phyloP scores from a whole-genome alignment of 2,797 vertebrate species.

The Sorex maritimensis region DNA sequence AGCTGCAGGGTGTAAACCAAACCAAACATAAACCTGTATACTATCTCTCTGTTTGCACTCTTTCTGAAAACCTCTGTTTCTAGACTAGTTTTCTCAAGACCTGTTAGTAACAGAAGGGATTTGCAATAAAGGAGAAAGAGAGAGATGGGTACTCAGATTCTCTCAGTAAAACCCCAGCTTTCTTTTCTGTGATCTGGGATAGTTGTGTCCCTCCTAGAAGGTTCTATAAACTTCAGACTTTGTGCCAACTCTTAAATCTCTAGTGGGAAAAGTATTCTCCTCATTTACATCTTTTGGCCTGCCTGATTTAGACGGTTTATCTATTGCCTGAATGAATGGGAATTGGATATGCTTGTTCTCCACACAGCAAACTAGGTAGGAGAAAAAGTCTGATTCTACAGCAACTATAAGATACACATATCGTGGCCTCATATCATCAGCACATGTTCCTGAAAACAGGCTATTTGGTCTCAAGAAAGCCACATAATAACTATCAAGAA shows the following conservation, averaged over 20 bases:
- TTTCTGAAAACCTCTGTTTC: neutral
- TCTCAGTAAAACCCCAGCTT: neutral
- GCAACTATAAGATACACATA: too few species aligned
- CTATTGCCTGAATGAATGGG: neutral
- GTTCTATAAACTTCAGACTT: neutral
- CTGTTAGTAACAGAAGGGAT: neutral
- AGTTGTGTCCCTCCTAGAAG: neutral
- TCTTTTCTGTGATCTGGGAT: neutral
- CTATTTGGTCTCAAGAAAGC: slow-evolving; percentile 22
- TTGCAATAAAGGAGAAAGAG: neutral
- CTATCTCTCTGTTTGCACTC: too few species aligned
- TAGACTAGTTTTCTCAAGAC: neutral
- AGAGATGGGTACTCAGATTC: neutral
- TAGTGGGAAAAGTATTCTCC: neutral
- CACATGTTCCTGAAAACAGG: neutral
- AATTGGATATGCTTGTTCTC: neutral
- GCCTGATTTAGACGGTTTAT: neutral
- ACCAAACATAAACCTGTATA: too few species aligned
- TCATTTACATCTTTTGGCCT: neutral
- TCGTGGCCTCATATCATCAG: neutral
- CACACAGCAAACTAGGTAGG: too few species aligned
- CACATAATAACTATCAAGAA: neutral
- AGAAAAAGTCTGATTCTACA: neutral
- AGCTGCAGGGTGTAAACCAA: too few species aligned
- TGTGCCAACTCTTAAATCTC: neutral